A percentile compares a stretch with the other conserved stretches of the same genome.
Evolutionary conservation across 2,888 invertebrate species (phyloP).

Genomic region (Oxyteleia sp.): DNA sequence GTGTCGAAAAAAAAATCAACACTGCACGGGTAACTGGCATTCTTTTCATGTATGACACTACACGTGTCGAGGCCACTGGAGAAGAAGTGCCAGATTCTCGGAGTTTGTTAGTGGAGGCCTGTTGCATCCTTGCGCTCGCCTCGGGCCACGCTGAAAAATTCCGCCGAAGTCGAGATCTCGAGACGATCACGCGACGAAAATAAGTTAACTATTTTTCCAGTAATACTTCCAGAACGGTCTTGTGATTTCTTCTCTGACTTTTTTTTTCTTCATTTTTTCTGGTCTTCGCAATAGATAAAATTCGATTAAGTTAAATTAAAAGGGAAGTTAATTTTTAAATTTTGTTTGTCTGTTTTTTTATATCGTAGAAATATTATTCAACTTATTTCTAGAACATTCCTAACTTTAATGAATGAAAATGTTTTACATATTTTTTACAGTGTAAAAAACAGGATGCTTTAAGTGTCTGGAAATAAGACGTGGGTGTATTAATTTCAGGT

Average conservation of each 20-base stretch:
- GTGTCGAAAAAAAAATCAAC: constrained; percentile 55
- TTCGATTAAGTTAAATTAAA: no score
- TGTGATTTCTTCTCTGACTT: background rate
- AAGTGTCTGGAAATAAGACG: no score
- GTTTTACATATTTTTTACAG: no score
- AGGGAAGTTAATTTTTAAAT: no score
- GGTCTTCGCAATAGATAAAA: no score
- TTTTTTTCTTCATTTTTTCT: background rate
- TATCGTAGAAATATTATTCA: no score
- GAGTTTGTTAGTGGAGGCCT: constrained; percentile 86
- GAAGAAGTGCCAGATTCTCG: constrained; percentile 84
- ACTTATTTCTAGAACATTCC: no score
- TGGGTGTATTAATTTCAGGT: no score
- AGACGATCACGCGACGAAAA: constrained; percentile 32
- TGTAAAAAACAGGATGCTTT: no score
- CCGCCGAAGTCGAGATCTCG: constrained; percentile 48
- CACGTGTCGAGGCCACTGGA: constrained; percentile 86
- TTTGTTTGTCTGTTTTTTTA: no score
- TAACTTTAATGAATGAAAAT: no score
- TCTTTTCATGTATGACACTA: constrained; percentile 86
- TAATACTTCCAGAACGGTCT: background rate
- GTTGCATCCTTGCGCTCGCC: constrained; percentile 85
- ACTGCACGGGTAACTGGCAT: constrained; percentile 82
- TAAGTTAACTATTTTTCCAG: constrained; percentile 26
- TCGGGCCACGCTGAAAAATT: constrained; percentile 81